Conservation (phyloP, 2,113 vertebrate species). For the Rhegmatorhina hoffmannsi region DNA sequence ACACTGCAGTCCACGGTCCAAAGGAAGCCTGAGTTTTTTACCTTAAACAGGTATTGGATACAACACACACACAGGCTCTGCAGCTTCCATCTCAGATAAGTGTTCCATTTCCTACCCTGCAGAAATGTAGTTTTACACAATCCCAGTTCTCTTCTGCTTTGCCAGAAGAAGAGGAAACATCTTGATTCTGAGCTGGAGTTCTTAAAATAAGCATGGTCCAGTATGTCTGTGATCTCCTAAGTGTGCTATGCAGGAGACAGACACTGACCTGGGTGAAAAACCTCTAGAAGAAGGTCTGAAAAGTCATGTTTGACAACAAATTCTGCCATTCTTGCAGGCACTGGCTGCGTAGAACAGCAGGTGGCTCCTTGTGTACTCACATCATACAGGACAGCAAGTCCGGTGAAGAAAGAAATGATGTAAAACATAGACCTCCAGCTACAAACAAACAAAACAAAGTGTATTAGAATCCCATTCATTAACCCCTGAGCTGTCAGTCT, state of each 20-base stretch:
- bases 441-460: conserved; percentile 20
- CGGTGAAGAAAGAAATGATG: conserved; percentile 77
- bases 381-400: conserved; percentile 79
- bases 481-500: neutral
- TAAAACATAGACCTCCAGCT: conserved; percentile 93
- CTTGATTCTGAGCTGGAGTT: neutral
- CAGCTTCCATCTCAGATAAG: neutral
- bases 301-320: neutral
- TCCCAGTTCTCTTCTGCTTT: neutral
- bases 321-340: neutral
- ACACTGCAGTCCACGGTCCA: neutral
- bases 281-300: neutral
- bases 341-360: neutral
- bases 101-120: neutral
- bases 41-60: neutral
- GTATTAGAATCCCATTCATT: neutral
- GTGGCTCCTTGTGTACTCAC: conserved; percentile 77
- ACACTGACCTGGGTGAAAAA: neutral
- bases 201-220: neutral
- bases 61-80: neutral
- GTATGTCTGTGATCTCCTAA: neutral
- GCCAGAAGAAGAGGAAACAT: neutral
- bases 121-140: neutral
- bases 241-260: neutral
- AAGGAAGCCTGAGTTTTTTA: neutral